Percentiles rank a stretch among this genome's conserved stretches.
Evolutionary conservation across 2,797 vertebrate genomes (phyloP).

Genomic region (Gymnocypris eckloni): DNA sequence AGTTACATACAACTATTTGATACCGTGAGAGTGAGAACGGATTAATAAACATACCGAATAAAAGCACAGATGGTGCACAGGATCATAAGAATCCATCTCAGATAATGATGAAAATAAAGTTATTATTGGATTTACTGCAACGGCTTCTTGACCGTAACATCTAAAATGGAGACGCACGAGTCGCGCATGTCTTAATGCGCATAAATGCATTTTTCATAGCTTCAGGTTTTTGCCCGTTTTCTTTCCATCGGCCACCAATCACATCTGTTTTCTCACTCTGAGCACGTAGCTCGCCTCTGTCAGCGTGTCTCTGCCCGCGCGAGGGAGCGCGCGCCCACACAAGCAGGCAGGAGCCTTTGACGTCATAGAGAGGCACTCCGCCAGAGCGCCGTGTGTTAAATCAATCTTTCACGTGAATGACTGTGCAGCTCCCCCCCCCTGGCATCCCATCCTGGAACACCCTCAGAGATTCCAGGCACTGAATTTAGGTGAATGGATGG

Average conservation of each 20-base stretch:
- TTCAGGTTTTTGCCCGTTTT: neutral
- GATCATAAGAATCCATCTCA: neutral
- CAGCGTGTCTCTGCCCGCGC: conserved; percentile 35
- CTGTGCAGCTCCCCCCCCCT: conserved; percentile 21
- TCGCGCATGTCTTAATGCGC: neutral
- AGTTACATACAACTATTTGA: neutral
- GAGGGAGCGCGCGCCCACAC: conserved; percentile 31
- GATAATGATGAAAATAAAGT: neutral
- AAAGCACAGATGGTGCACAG: neutral
- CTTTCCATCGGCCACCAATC: neutral
- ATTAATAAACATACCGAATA: neutral
- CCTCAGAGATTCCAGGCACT: neutral
- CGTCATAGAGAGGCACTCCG: conserved; percentile 40
- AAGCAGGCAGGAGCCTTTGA: conserved; percentile 21
- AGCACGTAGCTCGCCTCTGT: conserved; percentile 60
- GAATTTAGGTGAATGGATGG: conserved; percentile 20
- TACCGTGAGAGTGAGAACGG: neutral
- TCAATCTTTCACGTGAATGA: conserved; percentile 42
- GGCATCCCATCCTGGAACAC: conserved; percentile 1
- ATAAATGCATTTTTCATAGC: conserved; percentile 5
- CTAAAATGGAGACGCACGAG: neutral
- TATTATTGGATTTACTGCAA: neutral
- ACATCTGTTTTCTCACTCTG: conserved; percentile 58
- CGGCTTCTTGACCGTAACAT: neutral
- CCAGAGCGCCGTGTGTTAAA: conserved; percentile 30